phyloP scores from a whole-genome alignment of 2,888 invertebrate species.

The Abscondita cerata region DNA sequence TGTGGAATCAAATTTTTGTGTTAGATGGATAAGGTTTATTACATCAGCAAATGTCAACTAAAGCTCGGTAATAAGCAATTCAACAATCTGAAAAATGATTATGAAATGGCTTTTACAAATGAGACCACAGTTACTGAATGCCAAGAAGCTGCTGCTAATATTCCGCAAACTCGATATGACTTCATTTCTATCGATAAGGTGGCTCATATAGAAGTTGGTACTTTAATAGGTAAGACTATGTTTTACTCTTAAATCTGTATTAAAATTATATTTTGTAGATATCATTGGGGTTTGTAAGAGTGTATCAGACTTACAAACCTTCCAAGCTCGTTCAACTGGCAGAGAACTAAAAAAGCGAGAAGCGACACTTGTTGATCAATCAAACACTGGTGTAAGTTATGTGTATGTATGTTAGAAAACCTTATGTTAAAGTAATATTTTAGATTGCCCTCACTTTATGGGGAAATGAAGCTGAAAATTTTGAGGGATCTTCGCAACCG shows the following conservation, averaged over 20 bases:
- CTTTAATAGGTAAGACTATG: slow-evolving; percentile 76
- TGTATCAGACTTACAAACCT: slow-evolving; percentile 71
- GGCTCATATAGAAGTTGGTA: slow-evolving; percentile 69
- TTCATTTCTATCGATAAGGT: slow-evolving; percentile 80
- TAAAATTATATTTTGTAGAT: too few relatives aligned
- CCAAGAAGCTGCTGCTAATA: slow-evolving; percentile 62
- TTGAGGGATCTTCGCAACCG: slow-evolving; percentile 74
- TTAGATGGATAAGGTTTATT: slow-evolving; percentile 76
- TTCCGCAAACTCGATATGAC: slow-evolving; percentile 81
- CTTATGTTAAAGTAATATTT: slow-evolving; percentile 21
- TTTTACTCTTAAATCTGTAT: not conserved
- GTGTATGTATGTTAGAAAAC: too few relatives aligned
- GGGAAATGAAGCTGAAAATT: slow-evolving; percentile 88
- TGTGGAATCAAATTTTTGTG: not conserved
- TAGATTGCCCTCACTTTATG: slow-evolving; percentile 86
- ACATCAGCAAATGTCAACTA: slow-evolving; percentile 81
- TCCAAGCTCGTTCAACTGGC: slow-evolving; percentile 77
- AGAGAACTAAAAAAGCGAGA: slow-evolving; percentile 91
- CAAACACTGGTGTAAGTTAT: slow-evolving; percentile 73
- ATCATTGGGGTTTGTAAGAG: slow-evolving; percentile 87
- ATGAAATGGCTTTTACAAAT: slow-evolving; percentile 88
- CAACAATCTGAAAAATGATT: slow-evolving; percentile 85
- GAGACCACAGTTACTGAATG: slow-evolving; percentile 63
- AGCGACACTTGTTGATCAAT: slow-evolving; percentile 83
- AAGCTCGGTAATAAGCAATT: slow-evolving; percentile 95